Base-by-base conservation (phyloP, 2,797 vertebrate species). In the Amblyraja radiata region DNA sequence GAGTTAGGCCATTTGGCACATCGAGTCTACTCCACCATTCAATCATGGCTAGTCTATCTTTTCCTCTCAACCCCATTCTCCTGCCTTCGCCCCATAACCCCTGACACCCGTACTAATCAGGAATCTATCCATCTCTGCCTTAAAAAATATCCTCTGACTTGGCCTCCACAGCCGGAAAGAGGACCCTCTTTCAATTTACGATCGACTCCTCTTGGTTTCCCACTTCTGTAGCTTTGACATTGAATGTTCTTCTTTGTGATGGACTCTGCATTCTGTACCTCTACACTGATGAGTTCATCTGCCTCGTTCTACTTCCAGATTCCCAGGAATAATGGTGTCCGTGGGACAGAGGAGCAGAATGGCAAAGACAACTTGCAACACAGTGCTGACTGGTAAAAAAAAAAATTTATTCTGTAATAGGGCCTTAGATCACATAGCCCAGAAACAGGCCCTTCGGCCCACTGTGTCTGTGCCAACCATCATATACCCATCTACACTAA, bases 291-390 rank as follows among this genome's bases (percentile, higher is more conserved):
- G 54, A 63, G 58, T 63, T n/a, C 13, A n/a, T 63, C 54, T 16
- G 10, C 11, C 68, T 39, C 63, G 0, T 46, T 54, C 36, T 63
- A 7, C 65, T 36, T 16, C 9, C 88, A 73, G 65, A 36, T 1
- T 18, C 0, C 86, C 21, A 32, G 32, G 86, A 74, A 25, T 25
- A 91, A 46, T 39, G 23, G 5, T 8, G 3, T 74, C 39, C 88
- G 7, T 54, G 65, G 0, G 6, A 25, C 1, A 2, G 32, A 95
- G 93, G 96, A 95, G 95, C 96, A 95, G 95, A 96, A 95, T 94
- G 97, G 96, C 95, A 97, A 96, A 95, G 96, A 96, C 68, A 95
- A 96, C 93, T 95, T 97, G 94, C 96, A 96, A 94, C 96, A 95
- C 95, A 96, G 96, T 93, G 94, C 95, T 76, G 96, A 96, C 95